Evolutionary conservation across 1,140 invertebrate species (phyloP).

Genomic region (Plectrocnemia conspersa): DNA sequence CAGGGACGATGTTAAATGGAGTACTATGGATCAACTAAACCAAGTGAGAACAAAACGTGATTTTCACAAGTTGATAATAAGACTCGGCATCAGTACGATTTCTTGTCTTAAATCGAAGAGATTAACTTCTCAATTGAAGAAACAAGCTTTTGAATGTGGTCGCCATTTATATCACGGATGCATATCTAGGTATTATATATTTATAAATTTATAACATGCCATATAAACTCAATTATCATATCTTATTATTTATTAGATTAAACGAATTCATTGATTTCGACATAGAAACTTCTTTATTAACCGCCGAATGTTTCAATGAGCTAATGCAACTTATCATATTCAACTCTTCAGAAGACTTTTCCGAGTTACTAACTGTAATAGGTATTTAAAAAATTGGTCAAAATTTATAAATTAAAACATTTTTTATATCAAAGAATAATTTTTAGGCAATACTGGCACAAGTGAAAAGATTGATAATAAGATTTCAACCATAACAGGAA

Average conservation of each 20-base stretch:
- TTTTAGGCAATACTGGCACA: conserved; percentile 22
- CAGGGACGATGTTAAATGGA: conserved; percentile 45
- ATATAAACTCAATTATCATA: no score
- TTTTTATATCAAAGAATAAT: conserved; percentile 12
- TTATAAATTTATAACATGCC: no score
- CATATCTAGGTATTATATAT: conserved; percentile 32
- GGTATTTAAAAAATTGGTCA: conserved; percentile 39
- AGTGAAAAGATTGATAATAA: conserved; percentile 27
- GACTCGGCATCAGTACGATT: background rate
- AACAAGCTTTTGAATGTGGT: conserved; percentile 12
- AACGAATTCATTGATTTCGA: conserved; percentile 44
- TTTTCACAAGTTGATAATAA: conserved; percentile 47
- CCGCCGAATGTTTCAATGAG: conserved; percentile 53
- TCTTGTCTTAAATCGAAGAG: background rate
- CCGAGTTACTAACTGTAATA: conserved; percentile 43
- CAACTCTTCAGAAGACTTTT: conserved; percentile 39
- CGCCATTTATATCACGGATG: conserved; percentile 43
- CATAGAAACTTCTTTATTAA: conserved; percentile 40
- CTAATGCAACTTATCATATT: conserved; percentile 45
- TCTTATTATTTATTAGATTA: conserved; percentile 38
- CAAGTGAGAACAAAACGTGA: conserved; percentile 44
- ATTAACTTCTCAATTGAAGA: background rate
- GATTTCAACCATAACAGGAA: conserved; percentile 14
- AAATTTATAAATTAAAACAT: conserved; percentile 10
- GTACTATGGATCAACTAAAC: conserved; percentile 40